Evolutionary conservation across 2,888 invertebrate genomes (phyloP).

Genomic region (Himalopsyche kuldschensis): DNA sequence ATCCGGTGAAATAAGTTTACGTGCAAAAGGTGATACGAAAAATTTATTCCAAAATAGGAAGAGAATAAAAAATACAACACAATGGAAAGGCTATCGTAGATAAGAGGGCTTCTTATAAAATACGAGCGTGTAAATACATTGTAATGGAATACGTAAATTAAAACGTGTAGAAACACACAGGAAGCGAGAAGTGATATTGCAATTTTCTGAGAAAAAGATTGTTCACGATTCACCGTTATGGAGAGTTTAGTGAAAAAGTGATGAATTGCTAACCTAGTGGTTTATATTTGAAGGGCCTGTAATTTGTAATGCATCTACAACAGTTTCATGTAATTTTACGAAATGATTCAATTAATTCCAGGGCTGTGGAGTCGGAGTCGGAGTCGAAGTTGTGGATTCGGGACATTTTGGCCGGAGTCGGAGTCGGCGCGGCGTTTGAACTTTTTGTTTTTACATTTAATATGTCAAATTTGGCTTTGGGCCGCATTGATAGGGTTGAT

Average conservation of each 20-base stretch:
- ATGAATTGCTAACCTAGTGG: not conserved
- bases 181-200: not conserved
- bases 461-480: no score
- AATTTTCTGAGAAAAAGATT: not conserved
- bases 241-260: not conserved
- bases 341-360: no score
- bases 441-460: no score
- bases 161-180: not conserved
- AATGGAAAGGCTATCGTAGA: not conserved
- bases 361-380: no score
- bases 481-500: no score
- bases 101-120: not conserved
- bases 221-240: not conserved
- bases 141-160: not conserved
- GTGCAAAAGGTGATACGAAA: not conserved
- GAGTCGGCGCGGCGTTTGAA: no score
- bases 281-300: no score
- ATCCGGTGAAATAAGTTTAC: conserved; percentile 3
- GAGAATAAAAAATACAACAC: not conserved
- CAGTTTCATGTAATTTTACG: not conserved
- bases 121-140: not conserved
- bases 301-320: not conserved
- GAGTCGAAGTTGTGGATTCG: no score
- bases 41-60: not conserved
- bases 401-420: no score